Percentiles rank a stretch among this genome's conserved stretches.
These are phyloP conservation scores for Eudyptes chrysolophus DNA, from an alignment of 2,113 vertebrate genomes.

Conservation along the genomic window DNA sequence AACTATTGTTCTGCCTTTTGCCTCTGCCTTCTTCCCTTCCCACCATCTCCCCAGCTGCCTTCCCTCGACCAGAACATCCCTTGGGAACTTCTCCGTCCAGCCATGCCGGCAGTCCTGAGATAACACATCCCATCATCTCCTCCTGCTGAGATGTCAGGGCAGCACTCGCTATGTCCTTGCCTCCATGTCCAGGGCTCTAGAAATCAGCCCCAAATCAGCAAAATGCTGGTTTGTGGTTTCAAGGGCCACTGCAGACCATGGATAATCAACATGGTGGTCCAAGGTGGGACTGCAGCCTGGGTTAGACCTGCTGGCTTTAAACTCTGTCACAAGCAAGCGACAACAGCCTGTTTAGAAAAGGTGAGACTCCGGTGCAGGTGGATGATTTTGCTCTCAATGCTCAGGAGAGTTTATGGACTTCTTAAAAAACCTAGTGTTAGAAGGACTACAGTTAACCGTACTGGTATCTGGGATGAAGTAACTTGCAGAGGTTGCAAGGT, in stretches of 20 bases:
- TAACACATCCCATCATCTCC: not conserved
- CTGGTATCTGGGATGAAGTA: not conserved
- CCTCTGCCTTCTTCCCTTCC: not conserved
- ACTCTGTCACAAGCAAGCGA: fast-evolving
- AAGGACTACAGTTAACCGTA: not conserved
- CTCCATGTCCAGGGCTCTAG: not conserved
- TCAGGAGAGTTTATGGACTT: not conserved
- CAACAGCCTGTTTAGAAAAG: not conserved
- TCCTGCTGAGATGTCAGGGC: not conserved
- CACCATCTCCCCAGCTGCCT: constrained; percentile 7
- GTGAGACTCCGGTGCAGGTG: not conserved
- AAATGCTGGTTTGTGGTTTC: not conserved
- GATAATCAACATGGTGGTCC: not conserved
- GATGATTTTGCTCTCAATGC: not conserved
- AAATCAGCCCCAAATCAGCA: not conserved
- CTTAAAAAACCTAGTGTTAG: not conserved
- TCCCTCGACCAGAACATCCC: not conserved
- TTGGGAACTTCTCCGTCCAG: not conserved
- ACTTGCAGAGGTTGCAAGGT: not conserved
- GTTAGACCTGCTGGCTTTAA: not conserved
- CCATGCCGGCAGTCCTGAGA: not conserved
- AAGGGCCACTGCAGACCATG: not conserved
- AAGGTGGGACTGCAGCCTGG: not conserved
- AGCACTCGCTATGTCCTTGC: not conserved
- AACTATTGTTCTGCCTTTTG: constrained; percentile 14